Evolutionary conservation across 1,140 invertebrate species (phyloP).

Genomic region (Macrobrachium nipponense): DNA sequence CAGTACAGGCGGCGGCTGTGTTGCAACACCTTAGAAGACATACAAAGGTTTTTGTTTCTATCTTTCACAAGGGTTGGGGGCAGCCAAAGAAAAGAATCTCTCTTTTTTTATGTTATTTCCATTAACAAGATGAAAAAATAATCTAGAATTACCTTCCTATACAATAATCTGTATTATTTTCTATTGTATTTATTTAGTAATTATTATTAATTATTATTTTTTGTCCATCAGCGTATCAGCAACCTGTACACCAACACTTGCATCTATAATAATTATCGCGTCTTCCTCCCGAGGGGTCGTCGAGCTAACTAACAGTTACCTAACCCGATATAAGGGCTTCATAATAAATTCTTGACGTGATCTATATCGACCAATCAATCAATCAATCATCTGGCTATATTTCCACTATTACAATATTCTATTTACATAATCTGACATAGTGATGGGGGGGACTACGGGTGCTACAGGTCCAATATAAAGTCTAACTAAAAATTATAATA

Average conservation of each 20-base stretch:
- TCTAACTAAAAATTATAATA: conserved; percentile 41
- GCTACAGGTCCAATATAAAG: conserved; percentile 34
- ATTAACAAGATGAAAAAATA: conserved; percentile 48
- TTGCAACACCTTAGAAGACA: not conserved
- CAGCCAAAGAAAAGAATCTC: conserved; percentile 11
- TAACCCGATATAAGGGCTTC: conserved; percentile 30
- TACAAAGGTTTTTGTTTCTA: conserved; percentile 4
- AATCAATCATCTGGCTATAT: conserved; percentile 39
- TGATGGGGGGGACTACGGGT: conserved; percentile 19
- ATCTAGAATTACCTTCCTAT: conserved; percentile 27
- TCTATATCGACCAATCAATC: conserved; percentile 33
- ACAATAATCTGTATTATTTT: not conserved
- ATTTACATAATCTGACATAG: conserved; percentile 40
- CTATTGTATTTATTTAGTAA: not conserved
- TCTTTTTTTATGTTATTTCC: conserved; percentile 33
- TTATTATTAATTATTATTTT: conserved; percentile 8
- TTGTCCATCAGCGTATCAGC: conserved; percentile 13
- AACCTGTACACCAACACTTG: conserved; percentile 20
- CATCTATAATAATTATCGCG: not conserved
- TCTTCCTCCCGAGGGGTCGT: conserved; percentile 6
- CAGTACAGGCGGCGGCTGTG: too few relatives aligned
- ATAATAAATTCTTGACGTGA: conserved; percentile 26
- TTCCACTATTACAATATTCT: conserved; percentile 35
- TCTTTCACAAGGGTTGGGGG: conserved; percentile 7
- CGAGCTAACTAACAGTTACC: conserved; percentile 28